Conservation (phyloP, 2,888 invertebrate genomes). For the Drosophila cognata region DNA sequence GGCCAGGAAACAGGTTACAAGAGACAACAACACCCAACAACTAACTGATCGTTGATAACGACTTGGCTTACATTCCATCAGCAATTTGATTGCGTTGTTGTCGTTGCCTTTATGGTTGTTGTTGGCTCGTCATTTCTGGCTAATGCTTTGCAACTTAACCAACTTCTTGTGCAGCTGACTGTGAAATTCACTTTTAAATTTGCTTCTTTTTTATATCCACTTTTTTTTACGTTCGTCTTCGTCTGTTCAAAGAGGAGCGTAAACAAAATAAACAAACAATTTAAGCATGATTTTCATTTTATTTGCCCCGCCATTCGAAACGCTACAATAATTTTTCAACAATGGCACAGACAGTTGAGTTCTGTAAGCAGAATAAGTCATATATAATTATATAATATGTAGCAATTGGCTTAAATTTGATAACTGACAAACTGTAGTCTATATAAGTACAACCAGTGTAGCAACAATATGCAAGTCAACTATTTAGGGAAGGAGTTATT, state of each 20-base stretch:
- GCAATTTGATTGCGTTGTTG: constrained; percentile 5
- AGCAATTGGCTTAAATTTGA: constrained; percentile 9
- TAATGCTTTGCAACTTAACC: constrained; percentile 56
- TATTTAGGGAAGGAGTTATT: not conserved
- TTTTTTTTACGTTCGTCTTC: constrained; percentile 7
- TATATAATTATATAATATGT: not conserved
- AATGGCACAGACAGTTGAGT: constrained; percentile 26
- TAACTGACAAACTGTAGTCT: not conserved
- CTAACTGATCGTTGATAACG: constrained; percentile 27
- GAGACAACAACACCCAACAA: constrained; percentile 6
- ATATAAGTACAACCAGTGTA: not conserved
- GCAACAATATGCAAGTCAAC: not conserved
- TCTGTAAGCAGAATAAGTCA: constrained; percentile 10
- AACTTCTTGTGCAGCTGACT: constrained; percentile 65
- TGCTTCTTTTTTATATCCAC: constrained; percentile 26
- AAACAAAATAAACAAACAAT: constrained; percentile 40
- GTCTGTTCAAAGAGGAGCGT: constrained; percentile 15
- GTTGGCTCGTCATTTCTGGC: constrained; percentile 38
- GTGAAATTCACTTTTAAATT: constrained; percentile 64
- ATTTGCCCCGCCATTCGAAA: constrained; percentile 50
- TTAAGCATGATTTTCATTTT: constrained; percentile 54
- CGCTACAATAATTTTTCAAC: constrained; percentile 59
- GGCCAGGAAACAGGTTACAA: constrained; percentile 61
- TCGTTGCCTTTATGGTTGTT: constrained; percentile 7
- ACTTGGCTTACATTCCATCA: constrained; percentile 42